Evolutionary conservation across 2,888 invertebrate genomes (phyloP).

Genomic region (Tenthredo amoena): DNA sequence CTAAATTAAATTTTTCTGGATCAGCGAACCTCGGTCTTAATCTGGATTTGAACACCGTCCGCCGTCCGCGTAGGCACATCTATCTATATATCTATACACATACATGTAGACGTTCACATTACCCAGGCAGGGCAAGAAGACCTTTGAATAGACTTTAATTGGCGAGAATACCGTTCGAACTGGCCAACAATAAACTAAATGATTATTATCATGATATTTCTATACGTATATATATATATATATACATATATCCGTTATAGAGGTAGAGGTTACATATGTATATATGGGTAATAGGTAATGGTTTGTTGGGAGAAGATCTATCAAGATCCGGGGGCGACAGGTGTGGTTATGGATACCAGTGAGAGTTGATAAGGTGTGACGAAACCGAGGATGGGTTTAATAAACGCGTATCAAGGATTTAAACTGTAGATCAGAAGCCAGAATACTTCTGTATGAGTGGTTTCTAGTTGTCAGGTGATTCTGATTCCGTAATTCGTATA

Average conservation of each 20-base stretch:
- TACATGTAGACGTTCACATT: too few species aligned
- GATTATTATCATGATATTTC: not conserved
- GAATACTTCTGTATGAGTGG: not conserved
- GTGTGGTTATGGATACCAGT: constrained; percentile 33
- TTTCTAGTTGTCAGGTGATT: constrained; percentile 41
- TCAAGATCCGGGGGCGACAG: constrained; percentile 9
- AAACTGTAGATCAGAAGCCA: not conserved
- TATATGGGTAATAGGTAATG: not conserved
- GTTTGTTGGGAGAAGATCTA: not conserved
- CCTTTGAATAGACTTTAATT: constrained; percentile 69
- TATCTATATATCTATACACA: not conserved
- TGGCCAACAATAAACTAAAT: not conserved
- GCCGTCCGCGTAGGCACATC: not conserved
- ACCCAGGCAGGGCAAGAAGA: not conserved
- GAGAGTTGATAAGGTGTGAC: constrained; percentile 16
- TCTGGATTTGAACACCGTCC: constrained; percentile 69
- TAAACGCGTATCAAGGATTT: not conserved
- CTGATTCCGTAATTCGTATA: constrained; percentile 65
- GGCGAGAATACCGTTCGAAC: constrained; percentile 64
- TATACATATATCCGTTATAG: not conserved
- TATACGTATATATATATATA: not conserved
- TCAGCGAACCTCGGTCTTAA: constrained; percentile 70
- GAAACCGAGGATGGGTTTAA: not conserved
- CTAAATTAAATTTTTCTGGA: constrained; percentile 74
- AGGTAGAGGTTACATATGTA: not conserved